Conservation (phyloP, 2,113 vertebrate species). For the Telmatochromis brachygnathus region DNA sequence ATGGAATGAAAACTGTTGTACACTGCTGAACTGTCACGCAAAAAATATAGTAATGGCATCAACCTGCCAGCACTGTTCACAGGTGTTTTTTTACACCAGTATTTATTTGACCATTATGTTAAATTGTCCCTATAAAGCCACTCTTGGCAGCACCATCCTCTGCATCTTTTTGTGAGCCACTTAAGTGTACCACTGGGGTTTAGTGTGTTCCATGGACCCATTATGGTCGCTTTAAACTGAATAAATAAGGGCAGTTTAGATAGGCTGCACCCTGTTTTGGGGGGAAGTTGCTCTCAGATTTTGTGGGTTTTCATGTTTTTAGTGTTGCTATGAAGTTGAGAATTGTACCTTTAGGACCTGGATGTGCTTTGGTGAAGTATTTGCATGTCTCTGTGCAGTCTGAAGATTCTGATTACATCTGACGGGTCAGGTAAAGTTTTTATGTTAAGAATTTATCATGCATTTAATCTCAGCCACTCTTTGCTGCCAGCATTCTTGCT, state of each 20-base stretch:
- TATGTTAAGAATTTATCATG: neutral
- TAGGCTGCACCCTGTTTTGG: neutral
- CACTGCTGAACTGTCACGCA: slow-evolving; percentile 45
- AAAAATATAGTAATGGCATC: slow-evolving; percentile 59
- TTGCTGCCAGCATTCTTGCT: neutral
- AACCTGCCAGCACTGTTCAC: slow-evolving; percentile 43
- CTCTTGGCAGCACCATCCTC: slow-evolving; percentile 65
- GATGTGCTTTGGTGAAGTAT: neutral
- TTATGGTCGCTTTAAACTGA: slow-evolving; percentile 55
- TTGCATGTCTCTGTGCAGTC: neutral
- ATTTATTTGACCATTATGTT: slow-evolving; percentile 78
- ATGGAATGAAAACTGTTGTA: slow-evolving; percentile 43
- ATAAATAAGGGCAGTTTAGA: slow-evolving; percentile 57
- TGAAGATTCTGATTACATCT: neutral
- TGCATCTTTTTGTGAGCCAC: slow-evolving; percentile 61
- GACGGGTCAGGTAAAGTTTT: neutral
- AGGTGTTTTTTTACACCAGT: slow-evolving; percentile 67
- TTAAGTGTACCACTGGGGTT: slow-evolving; percentile 67
- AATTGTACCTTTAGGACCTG: neutral
- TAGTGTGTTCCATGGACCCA: slow-evolving; percentile 49
- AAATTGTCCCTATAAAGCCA: slow-evolving; percentile 73
- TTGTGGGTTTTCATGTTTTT: neutral
- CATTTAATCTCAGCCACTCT: neutral
- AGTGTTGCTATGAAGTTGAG: neutral
- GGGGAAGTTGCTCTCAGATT: neutral